phyloP scores from a whole-genome alignment of 2,113 vertebrate genomes.

The Actenoides lindsayi region DNA sequence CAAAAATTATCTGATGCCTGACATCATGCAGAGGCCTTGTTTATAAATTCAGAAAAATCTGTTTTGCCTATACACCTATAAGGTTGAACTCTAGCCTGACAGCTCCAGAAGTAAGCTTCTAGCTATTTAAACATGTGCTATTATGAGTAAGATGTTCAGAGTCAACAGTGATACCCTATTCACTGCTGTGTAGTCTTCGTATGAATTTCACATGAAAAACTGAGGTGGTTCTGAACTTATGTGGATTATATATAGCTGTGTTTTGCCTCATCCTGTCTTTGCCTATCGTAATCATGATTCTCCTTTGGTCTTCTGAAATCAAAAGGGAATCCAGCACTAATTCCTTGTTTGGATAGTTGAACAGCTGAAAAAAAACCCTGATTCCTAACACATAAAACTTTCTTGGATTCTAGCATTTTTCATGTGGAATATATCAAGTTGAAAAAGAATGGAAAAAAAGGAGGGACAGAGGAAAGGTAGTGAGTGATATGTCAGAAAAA shows the following conservation, averaged over 20 bases:
- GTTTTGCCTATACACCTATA: background rate
- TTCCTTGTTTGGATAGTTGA: background rate
- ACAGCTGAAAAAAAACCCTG: background rate
- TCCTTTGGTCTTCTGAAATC: background rate
- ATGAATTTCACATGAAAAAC: background rate
- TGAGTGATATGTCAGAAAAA: background rate
- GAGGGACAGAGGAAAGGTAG: rapidly evolving
- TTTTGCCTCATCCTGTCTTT: background rate
- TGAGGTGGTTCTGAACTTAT: background rate
- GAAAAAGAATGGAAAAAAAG: background rate
- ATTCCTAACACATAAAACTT: background rate
- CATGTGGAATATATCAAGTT: background rate
- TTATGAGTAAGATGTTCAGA: background rate
- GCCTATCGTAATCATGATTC: background rate
- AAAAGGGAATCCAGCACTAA: background rate
- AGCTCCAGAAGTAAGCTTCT: background rate
- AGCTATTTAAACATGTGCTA: background rate
- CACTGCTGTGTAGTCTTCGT: background rate
- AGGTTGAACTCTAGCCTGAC: background rate
- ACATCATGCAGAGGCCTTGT: background rate
- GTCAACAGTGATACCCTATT: background rate
- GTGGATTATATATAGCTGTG: background rate
- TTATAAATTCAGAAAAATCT: background rate
- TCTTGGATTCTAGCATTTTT: background rate
- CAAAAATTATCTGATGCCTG: background rate